phyloP scores from a whole-genome alignment of 2,797 vertebrate species.

The Pseudocheirus occidentalis region DNA sequence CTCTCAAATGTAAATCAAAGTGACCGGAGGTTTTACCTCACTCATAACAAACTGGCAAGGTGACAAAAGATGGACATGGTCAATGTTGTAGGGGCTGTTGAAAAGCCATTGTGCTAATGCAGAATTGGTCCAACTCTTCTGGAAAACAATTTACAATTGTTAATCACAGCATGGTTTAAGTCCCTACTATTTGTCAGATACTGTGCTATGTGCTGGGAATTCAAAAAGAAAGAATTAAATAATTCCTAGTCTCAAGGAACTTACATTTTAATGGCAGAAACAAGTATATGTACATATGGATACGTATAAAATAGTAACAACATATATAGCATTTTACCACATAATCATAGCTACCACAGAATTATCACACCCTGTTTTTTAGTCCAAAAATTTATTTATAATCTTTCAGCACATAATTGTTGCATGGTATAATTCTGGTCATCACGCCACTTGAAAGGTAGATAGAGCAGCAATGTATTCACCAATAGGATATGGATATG shows the following conservation, averaged over 20 bases:
- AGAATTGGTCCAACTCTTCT: neutral
- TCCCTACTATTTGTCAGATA: neutral
- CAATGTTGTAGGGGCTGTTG: neutral
- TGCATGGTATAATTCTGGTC: too few relatives aligned
- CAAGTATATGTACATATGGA: neutral
- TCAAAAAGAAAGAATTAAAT: neutral
- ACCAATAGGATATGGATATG: too few relatives aligned
- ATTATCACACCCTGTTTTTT: too few relatives aligned
- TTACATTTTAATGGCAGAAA: neutral
- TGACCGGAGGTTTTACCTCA: neutral
- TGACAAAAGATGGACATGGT: neutral
- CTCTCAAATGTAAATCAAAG: neutral
- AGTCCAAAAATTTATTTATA: too few relatives aligned
- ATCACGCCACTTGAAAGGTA: too few relatives aligned
- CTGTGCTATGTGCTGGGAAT: neutral
- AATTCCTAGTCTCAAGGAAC: neutral
- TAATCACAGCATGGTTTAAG: neutral
- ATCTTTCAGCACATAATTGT: too few relatives aligned
- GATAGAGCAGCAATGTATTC: too few relatives aligned
- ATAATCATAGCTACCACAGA: too few relatives aligned
- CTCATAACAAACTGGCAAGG: neutral
- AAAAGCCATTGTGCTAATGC: neutral
- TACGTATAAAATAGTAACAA: too few relatives aligned
- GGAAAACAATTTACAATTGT: neutral
- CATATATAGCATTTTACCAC: too few relatives aligned